phyloP scores from a whole-genome alignment of 2,113 vertebrate species.

The Willisornis vidua region DNA sequence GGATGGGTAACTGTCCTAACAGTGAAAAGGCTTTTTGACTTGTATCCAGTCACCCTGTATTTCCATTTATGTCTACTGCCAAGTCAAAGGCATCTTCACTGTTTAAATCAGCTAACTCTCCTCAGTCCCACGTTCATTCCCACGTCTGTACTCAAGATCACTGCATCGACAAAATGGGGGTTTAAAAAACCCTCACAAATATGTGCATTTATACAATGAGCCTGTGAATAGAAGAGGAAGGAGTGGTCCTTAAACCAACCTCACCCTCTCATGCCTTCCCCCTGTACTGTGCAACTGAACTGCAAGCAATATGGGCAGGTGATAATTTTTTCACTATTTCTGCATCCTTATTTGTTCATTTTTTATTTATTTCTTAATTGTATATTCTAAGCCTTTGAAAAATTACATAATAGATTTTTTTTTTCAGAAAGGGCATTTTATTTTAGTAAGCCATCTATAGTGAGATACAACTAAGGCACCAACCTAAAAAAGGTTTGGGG shows the following conservation, averaged over 20 bases:
- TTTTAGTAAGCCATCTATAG: background rate
- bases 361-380: background rate
- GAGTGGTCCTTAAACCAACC: background rate
- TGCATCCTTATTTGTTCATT: background rate
- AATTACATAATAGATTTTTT: background rate
- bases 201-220: background rate
- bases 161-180: background rate
- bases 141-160: background rate
- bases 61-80: background rate
- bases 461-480: background rate
- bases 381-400: background rate
- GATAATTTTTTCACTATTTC: background rate
- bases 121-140: background rate
- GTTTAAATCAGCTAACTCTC: background rate
- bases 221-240: background rate
- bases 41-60: background rate
- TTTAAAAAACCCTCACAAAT: background rate
- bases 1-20: rapidly evolving
- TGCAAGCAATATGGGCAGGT: background rate
- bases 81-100: background rate
- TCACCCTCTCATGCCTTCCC: background rate
- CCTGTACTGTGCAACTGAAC: background rate
- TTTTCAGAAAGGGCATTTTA: background rate
- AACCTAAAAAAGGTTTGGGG: background rate
- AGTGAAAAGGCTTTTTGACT: background rate